phyloP scores from a whole-genome alignment of 2,888 invertebrate species.

The Plebejus anna region DNA sequence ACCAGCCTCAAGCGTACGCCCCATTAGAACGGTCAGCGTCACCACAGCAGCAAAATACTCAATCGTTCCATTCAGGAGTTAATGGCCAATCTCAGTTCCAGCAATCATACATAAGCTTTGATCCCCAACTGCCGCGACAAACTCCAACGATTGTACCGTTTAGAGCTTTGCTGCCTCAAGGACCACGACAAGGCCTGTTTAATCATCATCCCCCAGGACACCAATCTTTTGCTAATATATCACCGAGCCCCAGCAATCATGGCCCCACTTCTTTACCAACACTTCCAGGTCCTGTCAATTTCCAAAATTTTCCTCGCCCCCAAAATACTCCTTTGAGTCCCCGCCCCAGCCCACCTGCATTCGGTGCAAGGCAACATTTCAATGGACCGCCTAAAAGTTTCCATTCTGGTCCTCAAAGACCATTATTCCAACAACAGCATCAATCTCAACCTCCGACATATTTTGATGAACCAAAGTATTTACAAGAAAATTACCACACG shows the following conservation, averaged over 20 bases:
- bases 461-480: constrained; percentile 74
- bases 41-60: constrained; percentile 48
- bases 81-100: constrained; percentile 72
- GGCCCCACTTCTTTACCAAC: constrained; percentile 55
- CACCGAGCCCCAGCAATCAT: constrained; percentile 52
- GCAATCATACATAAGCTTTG: constrained; percentile 61
- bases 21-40: constrained; percentile 56
- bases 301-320: constrained; percentile 60
- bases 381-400: constrained; percentile 69
- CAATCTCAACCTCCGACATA: constrained; percentile 50
- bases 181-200: constrained; percentile 59
- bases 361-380: constrained; percentile 59
- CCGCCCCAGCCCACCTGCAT: constrained; percentile 54
- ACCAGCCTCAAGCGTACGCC: constrained; percentile 55
- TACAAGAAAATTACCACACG: constrained; percentile 77
- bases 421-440: constrained; percentile 67
- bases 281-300: constrained; percentile 56
- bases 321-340: constrained; percentile 56
- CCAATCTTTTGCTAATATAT: constrained; percentile 54
- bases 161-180: constrained; percentile 48
- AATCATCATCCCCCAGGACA: constrained; percentile 55
- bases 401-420: constrained; percentile 77
- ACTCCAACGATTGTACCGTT: constrained; percentile 64
- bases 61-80: constrained; percentile 54
- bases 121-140: constrained; percentile 70